These are phyloP conservation scores for Erpornis zantholeuca DNA, from an alignment of 2,113 vertebrate species.

Conservation along the genomic window DNA sequence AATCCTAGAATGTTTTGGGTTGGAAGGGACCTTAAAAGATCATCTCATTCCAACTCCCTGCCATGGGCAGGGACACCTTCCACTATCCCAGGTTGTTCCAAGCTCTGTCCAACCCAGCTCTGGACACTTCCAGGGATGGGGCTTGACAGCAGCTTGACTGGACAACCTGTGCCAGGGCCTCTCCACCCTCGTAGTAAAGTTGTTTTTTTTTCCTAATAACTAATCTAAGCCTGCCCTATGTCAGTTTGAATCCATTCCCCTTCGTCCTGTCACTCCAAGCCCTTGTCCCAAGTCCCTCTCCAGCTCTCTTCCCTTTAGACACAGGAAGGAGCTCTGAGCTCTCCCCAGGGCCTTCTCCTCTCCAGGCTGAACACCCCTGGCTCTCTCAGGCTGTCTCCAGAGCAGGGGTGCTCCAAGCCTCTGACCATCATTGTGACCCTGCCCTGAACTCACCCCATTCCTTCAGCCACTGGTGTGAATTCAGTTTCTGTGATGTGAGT, in stretches of 20 bases:
- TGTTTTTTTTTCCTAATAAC: neutral
- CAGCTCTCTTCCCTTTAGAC: neutral
- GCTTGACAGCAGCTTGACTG: neutral
- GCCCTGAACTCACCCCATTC: neutral
- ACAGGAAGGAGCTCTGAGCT: neutral
- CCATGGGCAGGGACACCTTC: neutral
- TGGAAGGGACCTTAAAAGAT: neutral
- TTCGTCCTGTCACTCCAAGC: neutral
- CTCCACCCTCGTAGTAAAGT: rapidly evolving
- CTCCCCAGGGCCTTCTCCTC: neutral
- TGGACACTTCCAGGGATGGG: neutral
- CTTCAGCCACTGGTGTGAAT: neutral
- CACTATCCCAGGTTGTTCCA: neutral
- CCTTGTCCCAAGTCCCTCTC: neutral
- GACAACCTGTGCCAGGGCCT: neutral
- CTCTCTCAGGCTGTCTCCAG: neutral
- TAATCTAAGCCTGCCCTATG: neutral
- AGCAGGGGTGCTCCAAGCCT: neutral
- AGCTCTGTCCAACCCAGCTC: neutral
- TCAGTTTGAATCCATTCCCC: neutral
- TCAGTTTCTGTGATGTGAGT: neutral
- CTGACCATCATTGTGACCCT: neutral
- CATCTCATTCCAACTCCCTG: rapidly evolving
- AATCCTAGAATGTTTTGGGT: neutral
- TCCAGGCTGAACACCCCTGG: neutral